These are phyloP conservation scores for Trochalopteron elliotii DNA, from an alignment of 2,113 vertebrate genomes.

Conservation along the genomic window DNA sequence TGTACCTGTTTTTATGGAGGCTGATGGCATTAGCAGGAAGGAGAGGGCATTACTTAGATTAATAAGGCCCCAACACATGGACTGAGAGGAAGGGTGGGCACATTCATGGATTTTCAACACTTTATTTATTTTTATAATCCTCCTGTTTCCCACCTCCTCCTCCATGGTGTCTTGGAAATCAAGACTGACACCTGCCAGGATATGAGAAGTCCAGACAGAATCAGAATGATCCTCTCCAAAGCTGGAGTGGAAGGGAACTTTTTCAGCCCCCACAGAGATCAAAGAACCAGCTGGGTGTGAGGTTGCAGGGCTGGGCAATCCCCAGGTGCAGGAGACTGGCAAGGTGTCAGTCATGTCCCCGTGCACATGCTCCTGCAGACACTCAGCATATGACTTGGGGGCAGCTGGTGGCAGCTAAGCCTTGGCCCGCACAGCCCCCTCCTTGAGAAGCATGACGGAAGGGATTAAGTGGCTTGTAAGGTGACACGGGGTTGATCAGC, in stretches of 20 bases:
- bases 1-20: neutral
- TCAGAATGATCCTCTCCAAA: constrained; percentile 62
- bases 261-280: constrained; percentile 43
- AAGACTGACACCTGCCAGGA: constrained; percentile 76
- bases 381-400: constrained; percentile 15
- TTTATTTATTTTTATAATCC: constrained; percentile 48
- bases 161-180: neutral
- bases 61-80: neutral
- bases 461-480: constrained; percentile 67
- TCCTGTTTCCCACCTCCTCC: neutral
- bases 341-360: constrained; percentile 63
- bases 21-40: neutral
- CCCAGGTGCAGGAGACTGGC: constrained; percentile 33
- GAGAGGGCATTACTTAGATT: neutral
- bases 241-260: neutral
- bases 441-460: constrained; percentile 60
- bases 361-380: constrained; percentile 11
- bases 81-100: neutral
- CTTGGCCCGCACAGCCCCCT: constrained; percentile 25
- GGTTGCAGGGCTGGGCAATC: constrained; percentile 12
- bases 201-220: constrained; percentile 62
- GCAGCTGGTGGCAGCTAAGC: constrained; percentile 51
- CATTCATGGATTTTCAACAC: neutral
- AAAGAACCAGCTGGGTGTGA: constrained; percentile 59
- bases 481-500: constrained; percentile 55